A percentile compares a stretch with the other conserved stretches of the same genome.
These are phyloP conservation scores for Chaenogobius annularis DNA, from an alignment of 2,113 vertebrate species.

Conservation along the genomic window DNA sequence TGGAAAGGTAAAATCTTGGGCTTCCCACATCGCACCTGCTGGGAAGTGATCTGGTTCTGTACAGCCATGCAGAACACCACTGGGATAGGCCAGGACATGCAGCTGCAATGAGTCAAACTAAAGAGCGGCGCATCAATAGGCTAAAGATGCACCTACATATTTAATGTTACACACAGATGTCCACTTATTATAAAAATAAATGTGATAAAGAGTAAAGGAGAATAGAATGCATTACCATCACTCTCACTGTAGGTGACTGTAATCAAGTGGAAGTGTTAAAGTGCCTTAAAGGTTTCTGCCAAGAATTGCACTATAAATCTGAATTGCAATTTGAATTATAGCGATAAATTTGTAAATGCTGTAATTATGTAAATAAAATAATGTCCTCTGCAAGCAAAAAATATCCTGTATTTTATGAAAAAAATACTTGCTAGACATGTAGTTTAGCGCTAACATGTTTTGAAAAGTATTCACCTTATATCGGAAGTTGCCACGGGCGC, in stretches of 20 bases:
- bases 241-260: background rate
- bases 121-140: slow-evolving; percentile 7
- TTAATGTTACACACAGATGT: background rate
- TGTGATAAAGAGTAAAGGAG: too few species aligned
- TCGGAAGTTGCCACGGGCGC: too few species aligned
- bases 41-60: slow-evolving; percentile 55
- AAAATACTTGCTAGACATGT: too few species aligned
- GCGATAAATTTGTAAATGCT: too few species aligned
- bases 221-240: background rate
- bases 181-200: background rate
- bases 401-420: too few species aligned
- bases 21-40: slow-evolving; percentile 65
- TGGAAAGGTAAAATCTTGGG: slow-evolving; percentile 51
- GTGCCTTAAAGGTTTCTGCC: background rate
- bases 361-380: too few species aligned
- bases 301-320: too few species aligned
- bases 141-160: background rate
- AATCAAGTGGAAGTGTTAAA: background rate
- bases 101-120: slow-evolving; percentile 21
- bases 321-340: too few species aligned
- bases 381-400: too few species aligned
- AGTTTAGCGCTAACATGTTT: too few species aligned
- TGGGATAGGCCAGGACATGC: slow-evolving; percentile 56
- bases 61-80: slow-evolving; percentile 40
- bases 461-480: too few species aligned